Percentiles rank a stretch among this genome's conserved stretches.
These are phyloP conservation scores for Gallinago stenura DNA, from an alignment of 2,797 vertebrate genomes.

Conservation along the genomic window DNA sequence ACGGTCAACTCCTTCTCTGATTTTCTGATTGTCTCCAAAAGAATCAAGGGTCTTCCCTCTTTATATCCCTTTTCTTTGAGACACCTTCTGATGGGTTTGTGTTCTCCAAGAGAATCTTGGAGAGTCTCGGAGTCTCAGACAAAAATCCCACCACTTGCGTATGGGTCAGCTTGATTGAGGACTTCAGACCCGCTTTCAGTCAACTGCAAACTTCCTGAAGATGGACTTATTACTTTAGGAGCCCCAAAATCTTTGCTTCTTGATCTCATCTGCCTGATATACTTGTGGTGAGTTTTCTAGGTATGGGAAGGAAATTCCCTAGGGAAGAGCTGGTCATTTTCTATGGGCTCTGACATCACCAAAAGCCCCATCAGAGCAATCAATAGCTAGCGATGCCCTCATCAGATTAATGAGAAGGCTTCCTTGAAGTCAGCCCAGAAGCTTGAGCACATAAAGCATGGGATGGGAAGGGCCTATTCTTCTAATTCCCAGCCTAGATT, in stretches of 20 bases:
- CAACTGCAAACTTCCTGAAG: neutral
- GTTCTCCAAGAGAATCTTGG: neutral
- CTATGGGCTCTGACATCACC: neutral
- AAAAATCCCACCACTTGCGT: neutral
- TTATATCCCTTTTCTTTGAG: neutral
- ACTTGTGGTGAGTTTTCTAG: neutral
- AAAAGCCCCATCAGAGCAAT: neutral
- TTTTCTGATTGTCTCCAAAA: neutral
- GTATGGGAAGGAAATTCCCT: neutral
- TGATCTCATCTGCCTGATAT: neutral
- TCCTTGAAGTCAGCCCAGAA: neutral
- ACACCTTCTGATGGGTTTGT: neutral
- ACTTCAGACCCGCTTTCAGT: neutral
- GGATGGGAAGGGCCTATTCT: neutral
- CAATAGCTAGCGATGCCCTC: neutral
- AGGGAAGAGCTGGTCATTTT: neutral
- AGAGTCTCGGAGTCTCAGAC: fast-evolving
- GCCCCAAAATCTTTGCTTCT: neutral
- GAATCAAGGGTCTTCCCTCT: neutral
- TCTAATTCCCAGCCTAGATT: neutral
- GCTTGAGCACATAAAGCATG: neutral
- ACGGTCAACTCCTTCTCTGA: neutral
- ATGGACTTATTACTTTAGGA: neutral
- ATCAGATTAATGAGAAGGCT: neutral
- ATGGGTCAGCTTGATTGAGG: neutral